These are phyloP conservation scores for Lagocephalus sceleratus DNA, from an alignment of 2,797 vertebrate genomes.

Conservation along the genomic window DNA sequence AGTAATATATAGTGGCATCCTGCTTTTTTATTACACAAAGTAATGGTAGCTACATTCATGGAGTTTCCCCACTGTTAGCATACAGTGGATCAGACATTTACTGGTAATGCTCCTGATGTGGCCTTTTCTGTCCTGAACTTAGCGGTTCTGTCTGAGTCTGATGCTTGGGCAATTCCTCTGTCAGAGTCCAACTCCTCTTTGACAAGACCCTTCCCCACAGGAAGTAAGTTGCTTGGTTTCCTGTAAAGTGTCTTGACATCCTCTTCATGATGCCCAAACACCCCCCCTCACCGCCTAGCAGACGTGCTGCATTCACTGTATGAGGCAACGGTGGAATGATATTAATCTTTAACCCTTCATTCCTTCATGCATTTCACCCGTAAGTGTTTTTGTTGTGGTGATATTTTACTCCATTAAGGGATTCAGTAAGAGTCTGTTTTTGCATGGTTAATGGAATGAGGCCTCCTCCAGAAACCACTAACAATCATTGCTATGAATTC, in stretches of 20 bases:
- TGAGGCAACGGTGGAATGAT: conserved; percentile 23
- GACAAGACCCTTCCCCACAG: conserved; percentile 86
- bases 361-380: conserved; percentile 51
- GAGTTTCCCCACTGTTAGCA: no score
- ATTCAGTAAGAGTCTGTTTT: conserved; percentile 28
- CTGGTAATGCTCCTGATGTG: conserved; percentile 31
- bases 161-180: conserved; percentile 65
- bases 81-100: conserved; percentile 1
- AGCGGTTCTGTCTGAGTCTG: conserved; percentile 82
- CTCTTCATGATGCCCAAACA: conserved; percentile 52
- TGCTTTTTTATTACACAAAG: neutral
- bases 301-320: conserved; percentile 28
- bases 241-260: conserved; percentile 55
- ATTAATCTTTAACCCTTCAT: conserved; percentile 36
- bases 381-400: conserved; percentile 20
- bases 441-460: conserved; percentile 44
- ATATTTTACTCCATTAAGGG: conserved; percentile 4
- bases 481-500: neutral
- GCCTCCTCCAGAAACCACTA: neutral
- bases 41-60: no score
- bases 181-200: conserved; percentile 86
- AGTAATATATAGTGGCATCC: neutral
- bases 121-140: conserved; percentile 66
- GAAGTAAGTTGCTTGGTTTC: conserved; percentile 86
- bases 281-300: conserved; percentile 19